Evolutionary conservation across 2,113 vertebrate species (phyloP).

Genomic region (Melanostigma gelatinosum): DNA sequence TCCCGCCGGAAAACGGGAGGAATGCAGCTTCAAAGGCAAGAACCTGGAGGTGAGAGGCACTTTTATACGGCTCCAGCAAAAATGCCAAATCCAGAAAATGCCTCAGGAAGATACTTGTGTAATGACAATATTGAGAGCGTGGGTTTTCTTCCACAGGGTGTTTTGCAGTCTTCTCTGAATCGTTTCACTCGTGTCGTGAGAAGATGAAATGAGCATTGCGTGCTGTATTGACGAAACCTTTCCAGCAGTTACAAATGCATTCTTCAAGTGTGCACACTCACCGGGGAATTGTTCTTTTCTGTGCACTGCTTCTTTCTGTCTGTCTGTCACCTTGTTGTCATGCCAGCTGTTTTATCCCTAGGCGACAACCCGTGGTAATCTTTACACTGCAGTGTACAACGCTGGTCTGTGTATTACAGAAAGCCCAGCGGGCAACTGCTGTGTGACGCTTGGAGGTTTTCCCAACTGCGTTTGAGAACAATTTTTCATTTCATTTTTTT

Average conservation of each 20-base stretch:
- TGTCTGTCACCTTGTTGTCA: constrained; percentile 72
- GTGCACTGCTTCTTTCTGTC: constrained; percentile 14
- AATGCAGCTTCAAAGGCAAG: constrained; percentile 97
- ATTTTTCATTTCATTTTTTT: constrained; percentile 5
- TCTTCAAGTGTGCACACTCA: constrained; percentile 56
- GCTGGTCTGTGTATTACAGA: constrained; percentile 50
- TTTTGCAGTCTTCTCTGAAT: not conserved
- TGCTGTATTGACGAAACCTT: constrained; percentile 56
- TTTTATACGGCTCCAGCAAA: not conserved
- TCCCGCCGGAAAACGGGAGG: constrained; percentile 88
- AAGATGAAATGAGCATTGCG: constrained; percentile 13
- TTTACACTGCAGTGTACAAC: constrained; percentile 44
- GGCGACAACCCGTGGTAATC: constrained; percentile 67
- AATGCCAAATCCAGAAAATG: constrained; percentile 2
- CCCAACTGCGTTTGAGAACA: constrained; percentile 28
- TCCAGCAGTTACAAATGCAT: constrained; percentile 56
- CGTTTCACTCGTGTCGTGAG: constrained; percentile 4
- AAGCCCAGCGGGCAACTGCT: constrained; percentile 51
- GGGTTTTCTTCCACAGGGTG: not conserved
- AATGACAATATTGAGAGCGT: not conserved
- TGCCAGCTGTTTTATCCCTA: constrained; percentile 71
- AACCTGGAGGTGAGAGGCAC: constrained; percentile 88
- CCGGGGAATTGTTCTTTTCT: constrained; percentile 54
- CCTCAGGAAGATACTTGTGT: not conserved
- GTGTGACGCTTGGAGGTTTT: constrained; percentile 50